Base-by-base conservation (phyloP, 2,888 invertebrate species). In the Mythimna pallens region DNA sequence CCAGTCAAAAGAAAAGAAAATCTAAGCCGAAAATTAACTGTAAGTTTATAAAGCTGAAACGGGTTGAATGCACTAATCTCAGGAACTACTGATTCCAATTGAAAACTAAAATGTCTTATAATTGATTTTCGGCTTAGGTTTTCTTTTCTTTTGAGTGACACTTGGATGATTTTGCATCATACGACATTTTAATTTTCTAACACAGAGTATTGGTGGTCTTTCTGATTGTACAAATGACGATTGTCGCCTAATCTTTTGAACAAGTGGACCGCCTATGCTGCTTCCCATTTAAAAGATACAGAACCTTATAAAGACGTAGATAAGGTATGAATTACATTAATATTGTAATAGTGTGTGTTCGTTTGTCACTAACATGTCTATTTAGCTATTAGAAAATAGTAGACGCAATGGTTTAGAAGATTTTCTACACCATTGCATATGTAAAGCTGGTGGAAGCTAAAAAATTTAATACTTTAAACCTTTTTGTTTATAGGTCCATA, bases 131-230 rank as follows among this genome's bases (percentile, higher is more conserved):
- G 43, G 14, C 5, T 5, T 36, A 36, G 12, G 43, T 14, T 14
- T 43, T 43, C 12, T 55, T 52, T 57, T 40, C 9, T 30, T n/a
- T 66, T 64, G 14, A 36, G 30, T 40, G n/a, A 36, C n/a, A n/a
- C 10, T 54, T 25, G 50, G 30, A 57, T 57, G 6, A 70, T 40
- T 47, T 78, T 70, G 52, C 57, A 58, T 58, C 43, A 47, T 25
- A 34, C 14, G 34, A 40, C 4, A 25, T 30, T 57, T 69, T n/a
- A n/a, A 73, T 1, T 71, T 69, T 69, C 55, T 55, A 9, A 8
- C 34, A 47, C 65, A 57, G 70, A 34, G 34, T 57, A 69, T 50
- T 74, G 85, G 83, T 84, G 84, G 78, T 83, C 85, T 75, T 85
- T 72, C 65, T 74, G 47, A 74, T 85, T 78, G 83, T 76, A 71